These are phyloP conservation scores for Champsocephalus esox DNA, from an alignment of 2,797 vertebrate species.

Conservation along the genomic window DNA sequence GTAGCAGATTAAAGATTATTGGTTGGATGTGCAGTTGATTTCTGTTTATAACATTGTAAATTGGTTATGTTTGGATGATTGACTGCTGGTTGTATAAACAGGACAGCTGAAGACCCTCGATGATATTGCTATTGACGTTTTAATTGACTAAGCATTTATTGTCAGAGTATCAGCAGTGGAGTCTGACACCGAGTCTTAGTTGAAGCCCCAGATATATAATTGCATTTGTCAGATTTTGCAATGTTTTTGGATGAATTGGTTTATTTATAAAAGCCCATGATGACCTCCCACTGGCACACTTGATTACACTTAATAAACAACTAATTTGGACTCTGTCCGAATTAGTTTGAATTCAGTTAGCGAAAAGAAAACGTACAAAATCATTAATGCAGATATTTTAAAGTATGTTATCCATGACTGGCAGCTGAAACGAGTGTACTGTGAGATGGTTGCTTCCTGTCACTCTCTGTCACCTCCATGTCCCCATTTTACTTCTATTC, in stretches of 20 bases:
- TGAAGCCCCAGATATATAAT: neutral
- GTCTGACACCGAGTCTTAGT: neutral
- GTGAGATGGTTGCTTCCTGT: conserved; percentile 20
- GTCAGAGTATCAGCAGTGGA: neutral
- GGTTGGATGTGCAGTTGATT: neutral
- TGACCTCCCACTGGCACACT: neutral
- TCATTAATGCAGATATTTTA: neutral
- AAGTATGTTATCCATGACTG: conserved; percentile 24
- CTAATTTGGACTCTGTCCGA: conserved; percentile 16
- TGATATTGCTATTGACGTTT: neutral
- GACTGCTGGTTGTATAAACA: neutral
- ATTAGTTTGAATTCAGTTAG: conserved; percentile 23
- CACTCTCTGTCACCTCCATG: conserved; percentile 32
- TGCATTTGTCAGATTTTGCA: neutral
- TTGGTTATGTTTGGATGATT: neutral
- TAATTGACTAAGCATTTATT: too few species aligned
- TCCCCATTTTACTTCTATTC: conserved; percentile 49
- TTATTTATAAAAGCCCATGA: conserved; percentile 4
- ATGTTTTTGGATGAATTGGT: neutral
- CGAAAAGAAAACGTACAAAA: neutral
- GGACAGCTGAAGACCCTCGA: neutral
- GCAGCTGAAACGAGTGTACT: conserved; percentile 17
- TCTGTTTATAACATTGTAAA: neutral
- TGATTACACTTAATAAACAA: conserved; percentile 23
- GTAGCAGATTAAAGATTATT: neutral